These are phyloP conservation scores for Galaxias olidus DNA, from an alignment of 2,797 vertebrate genomes.

Conservation along the genomic window DNA sequence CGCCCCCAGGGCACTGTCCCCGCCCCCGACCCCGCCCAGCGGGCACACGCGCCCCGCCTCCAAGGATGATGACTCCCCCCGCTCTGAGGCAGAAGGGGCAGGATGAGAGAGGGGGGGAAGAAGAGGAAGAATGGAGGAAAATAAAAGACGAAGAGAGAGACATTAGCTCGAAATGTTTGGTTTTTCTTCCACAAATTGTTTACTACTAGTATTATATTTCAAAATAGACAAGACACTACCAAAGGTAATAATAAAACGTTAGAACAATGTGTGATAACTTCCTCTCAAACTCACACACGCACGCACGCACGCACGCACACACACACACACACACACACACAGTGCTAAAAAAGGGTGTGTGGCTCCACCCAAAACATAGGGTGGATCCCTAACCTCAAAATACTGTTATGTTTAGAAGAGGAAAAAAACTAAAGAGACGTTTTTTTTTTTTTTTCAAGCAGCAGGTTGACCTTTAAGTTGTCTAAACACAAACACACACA, in stretches of 20 bases:
- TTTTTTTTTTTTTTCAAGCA: conserved; percentile 25
- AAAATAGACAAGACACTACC: no score
- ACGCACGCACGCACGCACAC: conserved; percentile 24
- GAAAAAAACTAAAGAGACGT: conserved; percentile 29
- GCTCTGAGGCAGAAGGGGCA: conserved; percentile 74
- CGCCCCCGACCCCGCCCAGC: conserved; percentile 74
- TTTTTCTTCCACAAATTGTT: no score
- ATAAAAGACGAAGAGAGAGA: neutral
- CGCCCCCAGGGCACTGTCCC: conserved; percentile 75
- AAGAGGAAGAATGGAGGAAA: neutral
- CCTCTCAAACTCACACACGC: neutral
- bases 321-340: conserved; percentile 11
- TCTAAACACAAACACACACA: conserved; percentile 3
- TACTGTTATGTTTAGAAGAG: conserved; percentile 62
- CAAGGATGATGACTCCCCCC: conserved; percentile 75
- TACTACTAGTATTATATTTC: no score
- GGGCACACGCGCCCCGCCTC: conserved; percentile 78
- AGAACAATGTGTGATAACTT: no score
- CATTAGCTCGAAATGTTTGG: neutral
- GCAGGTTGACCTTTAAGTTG: conserved; percentile 10
- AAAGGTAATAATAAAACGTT: no score
- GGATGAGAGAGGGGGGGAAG: neutral
- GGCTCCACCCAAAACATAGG: conserved; percentile 74
- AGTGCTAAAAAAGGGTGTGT: conserved; percentile 42
- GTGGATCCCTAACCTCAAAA: conserved; percentile 75